These are phyloP conservation scores for Acrocera orbiculus DNA, from an alignment of 2,888 invertebrate genomes.

Conservation along the genomic window DNA sequence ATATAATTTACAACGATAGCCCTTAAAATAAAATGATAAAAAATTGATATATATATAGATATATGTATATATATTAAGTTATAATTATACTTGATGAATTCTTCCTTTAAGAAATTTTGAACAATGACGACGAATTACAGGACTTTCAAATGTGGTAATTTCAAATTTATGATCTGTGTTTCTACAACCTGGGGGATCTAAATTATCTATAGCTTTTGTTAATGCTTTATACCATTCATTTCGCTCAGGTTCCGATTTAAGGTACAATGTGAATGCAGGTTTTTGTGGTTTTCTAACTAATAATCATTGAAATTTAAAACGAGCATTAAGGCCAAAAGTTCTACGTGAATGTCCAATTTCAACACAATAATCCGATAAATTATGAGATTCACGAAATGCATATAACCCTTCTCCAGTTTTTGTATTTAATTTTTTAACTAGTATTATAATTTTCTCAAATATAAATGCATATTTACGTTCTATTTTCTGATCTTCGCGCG, in stretches of 20 bases:
- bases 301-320: constrained; percentile 72
- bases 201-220: constrained; percentile 82
- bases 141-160: constrained; percentile 68
- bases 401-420: constrained; percentile 54
- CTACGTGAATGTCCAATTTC: constrained; percentile 56
- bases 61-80: neutral
- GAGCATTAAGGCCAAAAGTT: constrained; percentile 48
- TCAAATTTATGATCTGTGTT: constrained; percentile 74
- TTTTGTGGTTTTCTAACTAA: constrained; percentile 66
- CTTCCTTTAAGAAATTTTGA: constrained; percentile 82
- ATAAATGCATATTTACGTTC: constrained; percentile 85
- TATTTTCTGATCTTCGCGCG: constrained; percentile 73
- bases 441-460: constrained; percentile 88
- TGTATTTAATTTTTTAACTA: constrained; percentile 26
- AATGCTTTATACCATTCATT: constrained; percentile 86
- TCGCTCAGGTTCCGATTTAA: constrained; percentile 74
- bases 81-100: constrained; percentile 45
- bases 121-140: constrained; percentile 77
- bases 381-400: constrained; percentile 70
- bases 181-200: constrained; percentile 63
- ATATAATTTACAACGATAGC: constrained; percentile 72
- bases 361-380: constrained; percentile 69
- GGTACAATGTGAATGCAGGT: constrained; percentile 75
- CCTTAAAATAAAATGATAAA: constrained; percentile 23
- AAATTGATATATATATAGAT: neutral